Evolutionary conservation across 2,888 invertebrate genomes (phyloP), one percentile per base, ranked within the genome.

Genomic region (Ormyrus labotus): DNA sequence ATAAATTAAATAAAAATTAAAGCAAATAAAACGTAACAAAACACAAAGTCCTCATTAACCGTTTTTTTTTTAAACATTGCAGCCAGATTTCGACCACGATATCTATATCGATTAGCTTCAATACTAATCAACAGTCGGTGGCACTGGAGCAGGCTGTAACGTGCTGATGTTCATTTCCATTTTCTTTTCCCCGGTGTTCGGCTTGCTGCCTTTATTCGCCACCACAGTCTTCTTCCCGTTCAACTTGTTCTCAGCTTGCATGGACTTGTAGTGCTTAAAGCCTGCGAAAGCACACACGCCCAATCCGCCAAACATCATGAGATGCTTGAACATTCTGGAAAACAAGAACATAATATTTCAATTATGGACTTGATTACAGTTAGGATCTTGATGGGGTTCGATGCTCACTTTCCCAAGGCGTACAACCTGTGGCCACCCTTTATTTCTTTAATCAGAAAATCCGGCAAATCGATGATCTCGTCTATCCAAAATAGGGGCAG

Each of bases 401-500:
- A 57, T 53, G 81, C 85, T 85, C 74, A 89, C 89, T 76, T 83
- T 1, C 85, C 84, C 6, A 84, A 10, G 5, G 81, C 65, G 6
- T 50, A 5, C 1, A 60, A 1, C 5, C 3, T 64, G 9, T 55
- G 57, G 5, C 68, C 68, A 10, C 6, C 9, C n/a, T 87, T 89
- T 11, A 90, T 53, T 78, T 88, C 85, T 5, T 85, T 85, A 7
- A 88, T 81, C 5, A 88, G 83, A 19, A 85, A 73, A 50, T 89
- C 87, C 0, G 83, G 85, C 6, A 90, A 81, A 2, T 85, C 63
- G 58, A 89, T 83, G 4, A 95, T 95, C 92, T 96, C 96, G 86
- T 96, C 95, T 0, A 96, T 91, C 96, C 96, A 96, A 84, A 96
- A 94, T 4, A 96, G 10, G 0, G 96, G 96, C n/a, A 94, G 88